Evolutionary conservation across 1,140 invertebrate genomes (phyloP).

Genomic region (Papilio xuthus): DNA sequence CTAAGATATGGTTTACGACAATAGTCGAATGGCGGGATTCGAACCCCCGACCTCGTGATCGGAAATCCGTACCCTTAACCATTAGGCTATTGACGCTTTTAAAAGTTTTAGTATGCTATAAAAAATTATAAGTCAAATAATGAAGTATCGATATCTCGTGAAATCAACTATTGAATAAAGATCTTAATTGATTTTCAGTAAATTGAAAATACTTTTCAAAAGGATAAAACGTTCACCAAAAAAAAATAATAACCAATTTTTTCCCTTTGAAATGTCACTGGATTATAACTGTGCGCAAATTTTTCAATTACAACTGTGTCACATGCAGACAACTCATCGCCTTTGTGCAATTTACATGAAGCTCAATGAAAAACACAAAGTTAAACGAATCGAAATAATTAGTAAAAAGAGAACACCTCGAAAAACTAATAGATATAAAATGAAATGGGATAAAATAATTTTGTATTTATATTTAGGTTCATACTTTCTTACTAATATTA

Average conservation of each 20-base stretch:
- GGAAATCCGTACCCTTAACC: too few species aligned
- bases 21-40: too few species aligned
- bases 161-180: background rate
- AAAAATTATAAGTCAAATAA: too few species aligned
- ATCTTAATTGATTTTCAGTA: background rate
- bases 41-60: too few species aligned
- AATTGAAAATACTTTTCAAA: background rate
- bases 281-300: background rate
- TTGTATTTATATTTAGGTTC: too few species aligned
- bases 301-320: slow-evolving; percentile 20
- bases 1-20: too few species aligned
- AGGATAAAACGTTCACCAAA: background rate
- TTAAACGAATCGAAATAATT: background rate
- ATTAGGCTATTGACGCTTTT: too few species aligned
- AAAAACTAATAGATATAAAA: too few species aligned
- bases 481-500: too few species aligned
- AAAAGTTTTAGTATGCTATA: too few species aligned
- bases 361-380: background rate
- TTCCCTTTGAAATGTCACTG: background rate
- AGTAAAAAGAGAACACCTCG: background rate
- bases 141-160: too few species aligned
- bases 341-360: slow-evolving; percentile 6
- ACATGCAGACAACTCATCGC: background rate
- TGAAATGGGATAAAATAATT: too few species aligned
- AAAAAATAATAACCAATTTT: slow-evolving; percentile 1